Conservation (phyloP, 1,140 invertebrate species). For the Megathymus violae region DNA sequence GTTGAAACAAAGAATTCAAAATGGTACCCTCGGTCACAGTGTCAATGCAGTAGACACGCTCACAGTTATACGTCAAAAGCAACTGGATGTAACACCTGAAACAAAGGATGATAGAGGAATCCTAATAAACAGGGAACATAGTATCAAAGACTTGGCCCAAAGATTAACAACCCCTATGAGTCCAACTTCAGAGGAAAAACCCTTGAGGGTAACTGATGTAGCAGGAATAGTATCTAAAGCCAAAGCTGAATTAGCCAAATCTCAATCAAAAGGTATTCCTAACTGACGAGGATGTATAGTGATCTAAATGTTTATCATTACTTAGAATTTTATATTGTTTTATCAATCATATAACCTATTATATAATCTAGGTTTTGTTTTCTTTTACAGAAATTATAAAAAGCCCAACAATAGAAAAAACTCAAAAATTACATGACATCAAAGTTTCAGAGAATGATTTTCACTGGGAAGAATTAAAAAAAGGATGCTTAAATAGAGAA, state of each 20-base stretch:
- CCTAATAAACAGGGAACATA: constrained; percentile 88
- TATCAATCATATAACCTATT: neutral
- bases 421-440: constrained; percentile 86
- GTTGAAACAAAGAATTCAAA: constrained; percentile 84
- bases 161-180: constrained; percentile 87
- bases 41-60: constrained; percentile 63
- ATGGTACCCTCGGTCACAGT: constrained; percentile 79
- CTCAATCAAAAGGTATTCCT: constrained; percentile 86
- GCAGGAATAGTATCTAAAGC: constrained; percentile 96
- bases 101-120: constrained; percentile 86
- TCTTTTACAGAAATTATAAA: constrained; percentile 85
- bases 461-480: constrained; percentile 95
- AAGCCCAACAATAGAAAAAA: constrained; percentile 86
- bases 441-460: constrained; percentile 97
- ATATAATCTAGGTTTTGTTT: constrained; percentile 1
- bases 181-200: constrained; percentile 80
- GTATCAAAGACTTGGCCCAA: constrained; percentile 94
- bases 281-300: neutral
- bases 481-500: constrained; percentile 91
- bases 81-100: constrained; percentile 62
- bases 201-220: constrained; percentile 90
- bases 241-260: constrained; percentile 95
- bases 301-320: neutral
- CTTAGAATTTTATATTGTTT: neutral
- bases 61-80: constrained; percentile 60